Conservation (phyloP, 2,797 vertebrate genomes). For the Malacoctenus gilli region DNA sequence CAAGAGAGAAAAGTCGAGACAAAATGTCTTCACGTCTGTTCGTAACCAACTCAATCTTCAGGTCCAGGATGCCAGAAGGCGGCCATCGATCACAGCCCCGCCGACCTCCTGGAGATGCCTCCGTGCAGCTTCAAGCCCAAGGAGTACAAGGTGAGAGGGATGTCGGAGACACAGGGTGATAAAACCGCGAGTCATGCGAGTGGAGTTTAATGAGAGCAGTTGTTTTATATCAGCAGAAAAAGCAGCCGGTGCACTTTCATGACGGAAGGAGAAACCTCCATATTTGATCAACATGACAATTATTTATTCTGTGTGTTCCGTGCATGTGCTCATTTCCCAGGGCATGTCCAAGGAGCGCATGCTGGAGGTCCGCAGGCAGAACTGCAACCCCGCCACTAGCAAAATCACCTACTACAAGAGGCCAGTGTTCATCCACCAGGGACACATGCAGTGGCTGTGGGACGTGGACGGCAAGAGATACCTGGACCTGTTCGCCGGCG, state of each 20-base stretch:
- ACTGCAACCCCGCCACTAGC: constrained; percentile 77
- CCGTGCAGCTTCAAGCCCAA: constrained; percentile 86
- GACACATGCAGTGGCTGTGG: constrained; percentile 95
- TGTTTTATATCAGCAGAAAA: too few species aligned
- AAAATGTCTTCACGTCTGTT: too few species aligned
- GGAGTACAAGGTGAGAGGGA: constrained; percentile 81
- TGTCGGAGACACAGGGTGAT: too few species aligned
- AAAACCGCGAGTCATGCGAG: too few species aligned
- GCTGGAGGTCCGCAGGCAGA: constrained; percentile 81
- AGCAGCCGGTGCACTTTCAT: too few species aligned
- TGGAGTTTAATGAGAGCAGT: too few species aligned
- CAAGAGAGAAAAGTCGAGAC: too few species aligned
- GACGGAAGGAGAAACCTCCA: too few species aligned
- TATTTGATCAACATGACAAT: too few species aligned
- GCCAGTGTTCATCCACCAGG: constrained; percentile 91
- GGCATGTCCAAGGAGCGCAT: constrained; percentile 82
- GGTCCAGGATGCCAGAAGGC: constrained; percentile 77
- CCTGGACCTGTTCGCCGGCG: constrained; percentile 92
- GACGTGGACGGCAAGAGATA: constrained; percentile 90
- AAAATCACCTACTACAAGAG: constrained; percentile 84
- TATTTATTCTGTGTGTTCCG: too few species aligned
- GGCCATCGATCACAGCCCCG: constrained; percentile 45
- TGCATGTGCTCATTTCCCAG: too few species aligned
- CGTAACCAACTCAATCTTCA: constrained; percentile 34
- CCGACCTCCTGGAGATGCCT: constrained; percentile 83